phyloP scores from a whole-genome alignment of 2,113 vertebrate species.

The Centrocercus urophasianus region DNA sequence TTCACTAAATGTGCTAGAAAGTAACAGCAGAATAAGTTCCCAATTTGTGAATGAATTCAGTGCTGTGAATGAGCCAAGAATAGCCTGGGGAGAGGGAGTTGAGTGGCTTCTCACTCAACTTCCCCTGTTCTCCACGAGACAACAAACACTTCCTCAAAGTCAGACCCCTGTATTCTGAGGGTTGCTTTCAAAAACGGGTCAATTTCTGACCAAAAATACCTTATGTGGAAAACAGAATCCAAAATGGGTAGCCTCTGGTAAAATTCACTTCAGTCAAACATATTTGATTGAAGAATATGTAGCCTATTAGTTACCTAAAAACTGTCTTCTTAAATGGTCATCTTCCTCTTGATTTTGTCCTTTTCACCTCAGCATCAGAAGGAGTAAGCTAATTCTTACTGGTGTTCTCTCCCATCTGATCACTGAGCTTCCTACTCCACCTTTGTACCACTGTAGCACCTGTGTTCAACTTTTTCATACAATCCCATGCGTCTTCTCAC shows the following conservation, averaged over 20 bases:
- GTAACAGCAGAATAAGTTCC: conserved; percentile 16
- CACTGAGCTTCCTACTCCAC: neutral
- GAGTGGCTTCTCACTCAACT: neutral
- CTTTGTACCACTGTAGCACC: neutral
- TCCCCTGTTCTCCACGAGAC: neutral
- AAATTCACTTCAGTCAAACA: neutral
- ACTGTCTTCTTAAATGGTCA: neutral
- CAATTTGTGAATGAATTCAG: conserved; percentile 57
- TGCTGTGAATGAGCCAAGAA: conserved; percentile 29
- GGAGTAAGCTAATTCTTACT: neutral
- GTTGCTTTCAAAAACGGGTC: neutral
- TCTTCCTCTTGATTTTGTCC: neutral
- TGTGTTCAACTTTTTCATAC: neutral
- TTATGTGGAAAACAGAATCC: neutral
- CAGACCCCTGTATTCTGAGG: neutral
- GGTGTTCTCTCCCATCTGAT: neutral
- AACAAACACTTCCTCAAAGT: neutral
- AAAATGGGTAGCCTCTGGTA: neutral
- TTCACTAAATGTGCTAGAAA: conserved; percentile 46
- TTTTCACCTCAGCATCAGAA: neutral
- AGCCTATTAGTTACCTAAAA: neutral
- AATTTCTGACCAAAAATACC: neutral
- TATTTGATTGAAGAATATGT: neutral
- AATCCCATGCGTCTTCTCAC: neutral
- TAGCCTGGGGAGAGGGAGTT: neutral